phyloP scores from a whole-genome alignment of 2,113 vertebrate species.

The Nothobranchius kuhntae region DNA sequence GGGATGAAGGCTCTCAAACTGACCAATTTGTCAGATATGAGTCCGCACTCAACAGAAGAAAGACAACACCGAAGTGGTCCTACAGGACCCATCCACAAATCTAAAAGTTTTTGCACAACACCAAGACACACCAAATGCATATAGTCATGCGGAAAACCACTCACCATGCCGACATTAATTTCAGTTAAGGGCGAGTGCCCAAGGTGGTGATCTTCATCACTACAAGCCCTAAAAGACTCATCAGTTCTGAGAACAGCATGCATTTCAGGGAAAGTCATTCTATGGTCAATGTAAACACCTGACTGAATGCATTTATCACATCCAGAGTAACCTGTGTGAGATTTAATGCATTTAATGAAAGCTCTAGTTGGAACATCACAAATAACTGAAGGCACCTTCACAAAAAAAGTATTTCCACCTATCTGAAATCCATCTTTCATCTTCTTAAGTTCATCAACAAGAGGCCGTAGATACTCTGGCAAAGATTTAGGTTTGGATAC shows the following conservation, averaged over 20 bases:
- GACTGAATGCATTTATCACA: slow-evolving; percentile 5
- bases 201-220: not conserved
- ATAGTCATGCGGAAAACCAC: slow-evolving; percentile 1
- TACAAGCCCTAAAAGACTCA: not conserved
- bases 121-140: slow-evolving; percentile 2
- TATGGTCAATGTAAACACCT: not conserved
- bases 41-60: not conserved
- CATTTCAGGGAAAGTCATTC: not conserved
- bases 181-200: not conserved
- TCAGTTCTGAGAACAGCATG: not conserved
- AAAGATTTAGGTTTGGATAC: not conserved
- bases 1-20: not conserved
- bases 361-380: not conserved
- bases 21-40: not conserved
- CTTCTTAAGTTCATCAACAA: not conserved
- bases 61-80: not conserved
- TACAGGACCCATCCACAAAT: slow-evolving; percentile 1
- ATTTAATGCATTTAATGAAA: not conserved
- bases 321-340: not conserved
- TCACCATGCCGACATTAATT: not conserved
- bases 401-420: not conserved
- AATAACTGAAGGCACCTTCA: not conserved
- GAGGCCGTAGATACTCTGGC: not conserved
- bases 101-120: not conserved
- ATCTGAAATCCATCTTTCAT: not conserved